phyloP scores from a whole-genome alignment of 1,140 invertebrate species.

The Euura saliciscinereae region DNA sequence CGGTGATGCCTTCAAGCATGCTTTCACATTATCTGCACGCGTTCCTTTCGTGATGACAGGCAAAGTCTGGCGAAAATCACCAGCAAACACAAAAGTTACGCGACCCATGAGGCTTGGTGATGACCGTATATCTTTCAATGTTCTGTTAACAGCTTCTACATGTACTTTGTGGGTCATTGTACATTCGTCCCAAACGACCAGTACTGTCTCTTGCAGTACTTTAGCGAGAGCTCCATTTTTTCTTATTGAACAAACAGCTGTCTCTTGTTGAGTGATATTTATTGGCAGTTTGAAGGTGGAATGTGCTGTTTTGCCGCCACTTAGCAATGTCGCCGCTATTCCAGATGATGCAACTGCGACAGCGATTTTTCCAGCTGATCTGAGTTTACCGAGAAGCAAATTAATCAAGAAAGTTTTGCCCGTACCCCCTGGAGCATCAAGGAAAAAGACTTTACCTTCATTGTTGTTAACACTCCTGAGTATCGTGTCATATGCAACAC shows the following conservation, averaged over 20 bases:
- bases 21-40: slow-evolving; percentile 54
- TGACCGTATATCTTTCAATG: slow-evolving; percentile 36
- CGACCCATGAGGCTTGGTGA: slow-evolving; percentile 31
- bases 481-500: background rate
- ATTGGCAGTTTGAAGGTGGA: slow-evolving; percentile 33
- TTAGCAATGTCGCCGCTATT: slow-evolving; percentile 37
- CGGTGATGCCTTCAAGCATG: slow-evolving; percentile 39
- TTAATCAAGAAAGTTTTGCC: slow-evolving; percentile 43
- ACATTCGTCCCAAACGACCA: slow-evolving; percentile 54
- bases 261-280: slow-evolving; percentile 32
- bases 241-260: slow-evolving; percentile 41
- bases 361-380: slow-evolving; percentile 11
- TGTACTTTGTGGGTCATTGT: slow-evolving; percentile 43
- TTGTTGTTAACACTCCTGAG: background rate
- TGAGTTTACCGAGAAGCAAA: slow-evolving; percentile 22
- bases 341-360: slow-evolving; percentile 35
- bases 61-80: slow-evolving; percentile 62
- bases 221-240: slow-evolving; percentile 29
- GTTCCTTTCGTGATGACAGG: slow-evolving; percentile 54
- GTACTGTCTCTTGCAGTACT: slow-evolving; percentile 35
- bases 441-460: slow-evolving; percentile 30
- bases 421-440: slow-evolving; percentile 38
- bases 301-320: slow-evolving; percentile 36
- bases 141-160: slow-evolving; percentile 38
- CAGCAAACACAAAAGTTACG: slow-evolving; percentile 50